phyloP scores from a whole-genome alignment of 2,888 invertebrate genomes.

The Synanthedon formicaeformis region DNA sequence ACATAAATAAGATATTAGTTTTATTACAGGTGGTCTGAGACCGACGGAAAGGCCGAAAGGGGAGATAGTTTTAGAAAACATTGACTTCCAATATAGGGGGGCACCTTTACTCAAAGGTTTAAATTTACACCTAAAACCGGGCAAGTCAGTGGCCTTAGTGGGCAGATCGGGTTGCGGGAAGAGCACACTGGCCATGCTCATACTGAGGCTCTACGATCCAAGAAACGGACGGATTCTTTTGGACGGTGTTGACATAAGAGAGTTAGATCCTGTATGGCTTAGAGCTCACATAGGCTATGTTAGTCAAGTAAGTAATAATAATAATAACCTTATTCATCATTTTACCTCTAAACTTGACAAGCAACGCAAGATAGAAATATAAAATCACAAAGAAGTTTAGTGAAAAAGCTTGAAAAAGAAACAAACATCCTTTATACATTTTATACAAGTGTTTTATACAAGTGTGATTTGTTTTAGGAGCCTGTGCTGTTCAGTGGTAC shows the following conservation, averaged over 20 bases:
- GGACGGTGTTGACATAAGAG: slow-evolving; percentile 81
- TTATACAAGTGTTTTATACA: too few species aligned
- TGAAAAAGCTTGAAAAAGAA: too few species aligned
- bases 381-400: too few species aligned
- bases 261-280: slow-evolving; percentile 86
- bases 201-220: slow-evolving; percentile 91
- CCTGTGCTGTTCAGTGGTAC: slow-evolving; percentile 92
- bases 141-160: slow-evolving; percentile 82
- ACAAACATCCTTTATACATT: too few species aligned
- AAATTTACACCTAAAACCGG: slow-evolving; percentile 74
- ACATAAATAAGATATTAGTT: too few species aligned
- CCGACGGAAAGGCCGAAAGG: slow-evolving; percentile 72
- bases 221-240: slow-evolving; percentile 75
- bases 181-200: slow-evolving; percentile 87
- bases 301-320: slow-evolving; percentile 73
- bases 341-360: too few species aligned
- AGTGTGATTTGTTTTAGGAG: slow-evolving; percentile 70
- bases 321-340: slow-evolving; percentile 1
- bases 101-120: slow-evolving; percentile 72
- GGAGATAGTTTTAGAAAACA: slow-evolving; percentile 78
- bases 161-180: slow-evolving; percentile 96
- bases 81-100: slow-evolving; percentile 80
- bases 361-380: too few species aligned
- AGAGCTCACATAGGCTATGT: slow-evolving; percentile 90
- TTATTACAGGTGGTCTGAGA: slow-evolving; percentile 70